Evolutionary conservation across 2,797 vertebrate genomes (phyloP), one percentile per base, ranked within the genome.

Genomic region (Xerus rutilus): DNA sequence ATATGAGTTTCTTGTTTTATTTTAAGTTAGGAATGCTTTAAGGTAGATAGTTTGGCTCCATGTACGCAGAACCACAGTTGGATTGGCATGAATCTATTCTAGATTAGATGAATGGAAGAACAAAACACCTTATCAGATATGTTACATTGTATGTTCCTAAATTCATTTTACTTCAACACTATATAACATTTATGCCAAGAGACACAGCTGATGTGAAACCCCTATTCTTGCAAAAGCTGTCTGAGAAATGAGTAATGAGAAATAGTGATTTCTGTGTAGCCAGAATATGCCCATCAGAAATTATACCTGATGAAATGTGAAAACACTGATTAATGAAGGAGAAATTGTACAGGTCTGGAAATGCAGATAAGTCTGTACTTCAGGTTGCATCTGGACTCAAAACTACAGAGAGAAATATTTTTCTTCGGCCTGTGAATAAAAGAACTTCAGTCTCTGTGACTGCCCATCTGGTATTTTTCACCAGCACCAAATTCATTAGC

Each of bases 401-500:
- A 79, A 76, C 84, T 28, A 49, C 69, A 86, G 52, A 72, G 86
- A 28, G 30, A 93, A 95, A 78, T 35, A 82, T 88, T 87, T 83
- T 95, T 89, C 21, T 83, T 95, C 88, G 13, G 90, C 43, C 90
- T 95, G 89, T 95, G 92, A 91, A 95, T 97, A 91, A 97, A 97
- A 93, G 94, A 93, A 92, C 89, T 95, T 94, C 87, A 94, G 94
- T 94, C 59, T 45, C 92, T 86, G 52, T 97, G 97, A 96, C 87
- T 83, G 95, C 86, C 89, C 97, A 91, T 98, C 97, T 98, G 97
- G 97, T 52, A 97, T 97, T 96, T 98, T 97, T 98, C 97, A 97
- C 86, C 73, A 91, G 87, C 97, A 98, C 97, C 97, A 97, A 97
- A 97, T 98, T 97, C 97, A 97, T 98, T 97, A 97, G 92, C 83